Evolutionary conservation across 2,888 invertebrate species (phyloP), one percentile per base, ranked within the genome.

Genomic region (Clunio marinus): DNA sequence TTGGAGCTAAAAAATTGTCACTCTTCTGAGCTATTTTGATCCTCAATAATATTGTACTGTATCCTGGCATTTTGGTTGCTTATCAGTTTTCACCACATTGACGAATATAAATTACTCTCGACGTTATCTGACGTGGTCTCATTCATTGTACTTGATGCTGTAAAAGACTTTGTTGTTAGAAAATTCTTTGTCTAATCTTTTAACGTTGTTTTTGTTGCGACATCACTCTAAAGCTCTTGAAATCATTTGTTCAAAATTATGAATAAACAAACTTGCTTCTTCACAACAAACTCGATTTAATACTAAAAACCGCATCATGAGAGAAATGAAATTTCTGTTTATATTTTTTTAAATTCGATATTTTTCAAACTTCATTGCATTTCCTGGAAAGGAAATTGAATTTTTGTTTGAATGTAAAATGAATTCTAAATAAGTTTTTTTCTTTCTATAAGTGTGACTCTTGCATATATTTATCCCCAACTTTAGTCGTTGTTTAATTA

Each of bases 361-460:
- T 66, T 46, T 66, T 65, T 66, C 63, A 45, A 25, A 46, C 46
- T 17, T 63, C 63, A 63, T 66, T 66, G 66, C 66, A 66, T 28
- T 66, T 66, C 66, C 66, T 17, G 27, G 20, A 13, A 17, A 66
- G 66, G 66, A 66, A 66, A 66, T 66, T 66, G 55, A 66, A 66
- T 66, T 63, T 65, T 55, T 17, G 51, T 20, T 63, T 25, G 41
- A 57, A 62, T 63, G 63, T 55, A 66, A 55, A 51, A 51, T 57
- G 57, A 57, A 57, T 57, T 57, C n/a, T 4, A 57, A 57, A 57
- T 51, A 20, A 51, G 51, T 51, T 51, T 51, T 32, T 32, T 32
- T 8, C 7, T 32, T 32, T 5, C 7, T 8, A 32, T 5, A 32
- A 32, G 35, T 13, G 5, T 32, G 35, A 13, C 35, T 32, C 13